Percentiles rank a stretch among this genome's conserved stretches.
These are phyloP conservation scores for Acrobeloides nanus DNA, from an alignment of 2,888 invertebrate genomes.

Conservation along the genomic window DNA sequence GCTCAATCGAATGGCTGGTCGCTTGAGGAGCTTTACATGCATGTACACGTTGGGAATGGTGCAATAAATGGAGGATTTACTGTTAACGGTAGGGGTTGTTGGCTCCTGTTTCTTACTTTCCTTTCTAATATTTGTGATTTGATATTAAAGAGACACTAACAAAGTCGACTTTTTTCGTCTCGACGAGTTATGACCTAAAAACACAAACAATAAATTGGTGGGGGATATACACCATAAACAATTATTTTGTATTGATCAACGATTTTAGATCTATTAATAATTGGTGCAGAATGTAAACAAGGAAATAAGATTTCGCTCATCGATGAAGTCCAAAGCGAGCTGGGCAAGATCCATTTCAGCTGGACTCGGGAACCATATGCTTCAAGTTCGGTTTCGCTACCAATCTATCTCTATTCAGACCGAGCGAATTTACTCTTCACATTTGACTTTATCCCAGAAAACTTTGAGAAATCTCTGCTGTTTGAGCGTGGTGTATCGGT, in stretches of 20 bases:
- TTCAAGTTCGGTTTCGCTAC: slow-evolving; percentile 66
- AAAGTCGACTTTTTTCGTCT: too few relatives aligned
- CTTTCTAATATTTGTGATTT: neutral
- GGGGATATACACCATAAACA: too few relatives aligned
- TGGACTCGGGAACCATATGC: slow-evolving; percentile 69
- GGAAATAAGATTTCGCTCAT: slow-evolving; percentile 77
- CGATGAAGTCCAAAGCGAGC: slow-evolving; percentile 86
- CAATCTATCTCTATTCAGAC: slow-evolving; percentile 93
- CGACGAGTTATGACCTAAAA: too few relatives aligned
- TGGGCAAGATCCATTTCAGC: slow-evolving; percentile 77
- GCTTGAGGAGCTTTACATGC: slow-evolving; percentile 80
- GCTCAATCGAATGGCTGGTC: slow-evolving; percentile 77
- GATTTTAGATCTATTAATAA: slow-evolving; percentile 78
- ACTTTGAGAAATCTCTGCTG: slow-evolving; percentile 65
- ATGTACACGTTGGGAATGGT: slow-evolving; percentile 58
- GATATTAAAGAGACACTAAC: too few relatives aligned
- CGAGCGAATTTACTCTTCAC: slow-evolving; percentile 89
- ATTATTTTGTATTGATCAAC: too few relatives aligned
- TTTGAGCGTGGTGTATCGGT: slow-evolving; percentile 96
- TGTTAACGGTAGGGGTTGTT: slow-evolving; percentile 54
- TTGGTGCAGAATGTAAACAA: slow-evolving; percentile 87
- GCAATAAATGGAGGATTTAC: slow-evolving; percentile 60
- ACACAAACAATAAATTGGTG: too few relatives aligned
- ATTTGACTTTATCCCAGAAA: slow-evolving; percentile 81
- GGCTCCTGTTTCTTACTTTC: neutral